Evolutionary conservation across 2,888 invertebrate genomes (phyloP).

Genomic region (Lasioglossum lativentre): DNA sequence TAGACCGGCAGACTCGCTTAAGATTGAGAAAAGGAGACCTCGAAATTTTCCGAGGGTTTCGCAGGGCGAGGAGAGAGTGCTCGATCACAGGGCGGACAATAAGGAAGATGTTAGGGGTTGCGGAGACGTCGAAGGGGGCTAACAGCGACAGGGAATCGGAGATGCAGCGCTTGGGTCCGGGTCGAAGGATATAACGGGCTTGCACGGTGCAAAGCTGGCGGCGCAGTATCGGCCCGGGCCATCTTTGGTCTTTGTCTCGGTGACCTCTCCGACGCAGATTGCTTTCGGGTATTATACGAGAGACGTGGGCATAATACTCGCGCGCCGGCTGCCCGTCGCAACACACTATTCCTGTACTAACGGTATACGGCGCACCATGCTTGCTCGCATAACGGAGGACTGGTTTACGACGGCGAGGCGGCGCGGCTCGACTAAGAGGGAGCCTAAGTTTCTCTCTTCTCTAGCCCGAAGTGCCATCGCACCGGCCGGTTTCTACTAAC

Average conservation of each 20-base stretch:
- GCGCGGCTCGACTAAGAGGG: constrained; percentile 18
- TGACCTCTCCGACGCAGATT: constrained; percentile 67
- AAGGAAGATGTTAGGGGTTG: constrained; percentile 55
- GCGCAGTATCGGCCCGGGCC: constrained; percentile 62
- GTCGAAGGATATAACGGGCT: constrained; percentile 39
- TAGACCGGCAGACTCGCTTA: too few species aligned
- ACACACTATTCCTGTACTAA: constrained; percentile 64
- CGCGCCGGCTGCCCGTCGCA: constrained; percentile 48
- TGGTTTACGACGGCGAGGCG: constrained; percentile 55
- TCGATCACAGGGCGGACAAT: constrained; percentile 33
- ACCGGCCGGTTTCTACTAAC: constrained; percentile 58
- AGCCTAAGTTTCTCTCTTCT: constrained; percentile 44
- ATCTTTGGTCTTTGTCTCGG: constrained; percentile 71
- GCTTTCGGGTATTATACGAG: constrained; percentile 68
- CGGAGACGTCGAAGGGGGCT: constrained; percentile 31
- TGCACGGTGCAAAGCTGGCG: constrained; percentile 43
- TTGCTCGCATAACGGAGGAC: constrained; percentile 61
- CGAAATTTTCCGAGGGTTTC: background rate
- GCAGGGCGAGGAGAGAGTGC: background rate
- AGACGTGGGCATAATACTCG: constrained; percentile 67
- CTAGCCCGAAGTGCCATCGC: constrained; percentile 26
- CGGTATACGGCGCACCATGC: constrained; percentile 55
- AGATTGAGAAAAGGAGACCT: background rate
- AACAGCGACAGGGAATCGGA: constrained; percentile 54
- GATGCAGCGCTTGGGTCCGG: constrained; percentile 27